Percentiles rank a stretch among this genome's conserved stretches.
Conservation (phyloP, 1,140 invertebrate genomes). For the Danaus melanippus region DNA sequence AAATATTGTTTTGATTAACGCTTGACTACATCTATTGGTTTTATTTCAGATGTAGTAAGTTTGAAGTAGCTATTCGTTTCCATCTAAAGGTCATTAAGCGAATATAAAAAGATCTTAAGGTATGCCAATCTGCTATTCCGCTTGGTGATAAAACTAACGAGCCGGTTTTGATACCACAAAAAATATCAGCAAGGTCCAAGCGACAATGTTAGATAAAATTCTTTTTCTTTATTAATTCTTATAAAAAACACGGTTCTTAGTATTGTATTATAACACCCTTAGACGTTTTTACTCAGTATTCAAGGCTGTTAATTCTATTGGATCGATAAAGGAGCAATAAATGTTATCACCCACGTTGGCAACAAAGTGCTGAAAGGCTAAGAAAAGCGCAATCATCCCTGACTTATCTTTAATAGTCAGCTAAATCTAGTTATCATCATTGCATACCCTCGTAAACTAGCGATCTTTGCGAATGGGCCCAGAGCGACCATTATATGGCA, state of each 20-base stretch:
- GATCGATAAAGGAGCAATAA: too few species aligned
- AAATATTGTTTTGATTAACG: too few species aligned
- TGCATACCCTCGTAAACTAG: slow-evolving; percentile 12
- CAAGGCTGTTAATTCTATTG: too few species aligned
- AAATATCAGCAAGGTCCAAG: slow-evolving; percentile 15
- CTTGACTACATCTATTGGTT: not conserved
- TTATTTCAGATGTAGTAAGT: not conserved
- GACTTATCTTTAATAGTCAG: slow-evolving; percentile 4
- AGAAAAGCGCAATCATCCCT: slow-evolving; percentile 10
- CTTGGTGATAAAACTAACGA: slow-evolving; percentile 12
- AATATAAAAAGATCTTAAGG: too few species aligned
- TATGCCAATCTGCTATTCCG: slow-evolving; percentile 11
- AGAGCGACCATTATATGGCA: slow-evolving; percentile 18
- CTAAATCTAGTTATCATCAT: slow-evolving; percentile 10
- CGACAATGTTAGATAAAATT: slow-evolving; percentile 1
- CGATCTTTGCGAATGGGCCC: slow-evolving; percentile 17
- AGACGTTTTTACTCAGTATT: too few species aligned
- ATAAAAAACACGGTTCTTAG: slow-evolving; percentile 3
- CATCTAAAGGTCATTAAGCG: not conserved
- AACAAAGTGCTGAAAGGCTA: slow-evolving; percentile 6
- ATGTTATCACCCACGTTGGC: too few species aligned
- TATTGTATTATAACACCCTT: too few species aligned
- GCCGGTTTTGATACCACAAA: slow-evolving; percentile 23
- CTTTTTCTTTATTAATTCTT: not conserved
- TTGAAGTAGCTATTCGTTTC: not conserved